Evolutionary conservation across 2,113 vertebrate genomes (phyloP).

Genomic region (Nerophis ophidion): DNA sequence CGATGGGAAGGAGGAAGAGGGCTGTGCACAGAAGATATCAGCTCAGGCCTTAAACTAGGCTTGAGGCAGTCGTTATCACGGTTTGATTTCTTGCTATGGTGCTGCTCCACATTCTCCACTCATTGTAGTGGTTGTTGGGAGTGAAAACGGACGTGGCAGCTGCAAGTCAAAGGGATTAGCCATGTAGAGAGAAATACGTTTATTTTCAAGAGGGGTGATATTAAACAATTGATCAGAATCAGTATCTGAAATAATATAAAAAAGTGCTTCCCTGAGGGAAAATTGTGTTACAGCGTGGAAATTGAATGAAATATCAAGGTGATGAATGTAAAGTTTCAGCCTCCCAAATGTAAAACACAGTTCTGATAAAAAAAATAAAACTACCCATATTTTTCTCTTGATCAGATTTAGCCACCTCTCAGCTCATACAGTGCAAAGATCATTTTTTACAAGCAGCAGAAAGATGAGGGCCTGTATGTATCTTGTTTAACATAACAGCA

Average conservation of each 20-base stretch:
- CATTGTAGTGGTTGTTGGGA: constrained; percentile 64
- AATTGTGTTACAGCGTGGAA: constrained; percentile 30
- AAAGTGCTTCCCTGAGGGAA: constrained; percentile 32
- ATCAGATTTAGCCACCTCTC: constrained; percentile 24
- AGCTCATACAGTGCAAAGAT: constrained; percentile 25
- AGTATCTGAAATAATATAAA: constrained; percentile 36
- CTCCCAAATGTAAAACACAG: constrained; percentile 27
- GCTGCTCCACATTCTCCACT: constrained; percentile 51
- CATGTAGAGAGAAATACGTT: constrained; percentile 49
- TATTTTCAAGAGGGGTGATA: constrained; percentile 51
- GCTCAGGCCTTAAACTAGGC: constrained; percentile 54
- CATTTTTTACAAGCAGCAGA: constrained; percentile 29
- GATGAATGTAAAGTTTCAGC: constrained; percentile 35
- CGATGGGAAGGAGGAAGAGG: constrained; percentile 47
- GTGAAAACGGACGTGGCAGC: constrained; percentile 53
- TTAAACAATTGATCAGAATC: constrained; percentile 55
- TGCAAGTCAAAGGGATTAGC: constrained; percentile 62
- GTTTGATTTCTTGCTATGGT: constrained; percentile 66
- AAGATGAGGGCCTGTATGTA: constrained; percentile 32
- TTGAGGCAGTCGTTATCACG: constrained; percentile 58
- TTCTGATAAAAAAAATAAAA: constrained; percentile 16
- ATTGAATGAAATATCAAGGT: constrained; percentile 33
- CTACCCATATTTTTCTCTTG: constrained; percentile 13
- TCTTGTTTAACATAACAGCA: constrained; percentile 51
- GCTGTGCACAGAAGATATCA: constrained; percentile 60